Conservation (phyloP, 1,140 invertebrate species). For the Tetragnatha versicolor region DNA sequence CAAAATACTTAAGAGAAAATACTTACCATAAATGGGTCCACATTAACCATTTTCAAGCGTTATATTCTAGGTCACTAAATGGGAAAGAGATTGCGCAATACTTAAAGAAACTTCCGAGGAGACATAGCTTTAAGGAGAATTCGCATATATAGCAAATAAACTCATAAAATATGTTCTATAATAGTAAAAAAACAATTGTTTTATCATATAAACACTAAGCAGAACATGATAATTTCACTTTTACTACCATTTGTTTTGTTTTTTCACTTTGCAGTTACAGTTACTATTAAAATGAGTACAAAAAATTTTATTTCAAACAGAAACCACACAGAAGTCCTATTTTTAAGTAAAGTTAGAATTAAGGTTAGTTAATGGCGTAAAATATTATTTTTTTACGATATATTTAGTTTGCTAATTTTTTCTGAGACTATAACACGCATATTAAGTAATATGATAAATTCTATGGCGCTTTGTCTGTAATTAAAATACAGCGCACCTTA, state of each 20-base stretch:
- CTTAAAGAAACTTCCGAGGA: neutral
- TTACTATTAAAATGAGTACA: neutral
- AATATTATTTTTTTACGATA: neutral
- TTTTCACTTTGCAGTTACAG: neutral
- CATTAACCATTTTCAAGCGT: slow-evolving; percentile 43
- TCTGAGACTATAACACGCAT: too few relatives aligned
- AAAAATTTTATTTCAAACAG: neutral
- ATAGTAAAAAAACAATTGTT: neutral
- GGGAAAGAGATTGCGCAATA: neutral
- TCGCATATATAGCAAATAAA: neutral
- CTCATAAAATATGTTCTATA: too few relatives aligned
- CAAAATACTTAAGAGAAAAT: neutral
- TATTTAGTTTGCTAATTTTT: neutral
- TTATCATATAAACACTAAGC: neutral
- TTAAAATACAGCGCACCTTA: too few relatives aligned
- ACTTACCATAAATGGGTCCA: slow-evolving; percentile 42
- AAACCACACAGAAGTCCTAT: neutral
- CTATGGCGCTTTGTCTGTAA: too few relatives aligned
- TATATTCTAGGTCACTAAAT: neutral
- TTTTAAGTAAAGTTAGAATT: too few relatives aligned
- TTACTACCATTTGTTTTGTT: neutral
- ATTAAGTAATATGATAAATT: too few relatives aligned
- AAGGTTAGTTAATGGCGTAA: too few relatives aligned
- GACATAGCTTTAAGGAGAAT: neutral
- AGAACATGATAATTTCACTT: neutral